Evolutionary conservation across 2,113 vertebrate genomes (phyloP), one percentile per base, ranked within the genome.

Genomic region (Dolichotis patagonum): DNA sequence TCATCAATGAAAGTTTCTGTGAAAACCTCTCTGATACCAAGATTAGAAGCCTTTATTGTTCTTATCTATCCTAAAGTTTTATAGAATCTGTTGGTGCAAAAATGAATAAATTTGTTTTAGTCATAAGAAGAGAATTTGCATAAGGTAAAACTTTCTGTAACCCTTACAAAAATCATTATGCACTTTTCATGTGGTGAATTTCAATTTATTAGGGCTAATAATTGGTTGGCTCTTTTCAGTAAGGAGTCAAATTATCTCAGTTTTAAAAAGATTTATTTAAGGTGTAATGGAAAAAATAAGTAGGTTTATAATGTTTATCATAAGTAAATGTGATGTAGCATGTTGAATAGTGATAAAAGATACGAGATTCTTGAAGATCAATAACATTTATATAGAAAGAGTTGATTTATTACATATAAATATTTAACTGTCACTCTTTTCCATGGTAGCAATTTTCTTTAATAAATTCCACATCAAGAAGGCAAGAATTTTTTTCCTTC

Each of bases 1-100:
- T 77, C 85, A 96, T 91, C 69, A 85, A 11, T 38, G 78, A 94
- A 95, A 69, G 73, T 97, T 95, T 28, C 58, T 96, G 96, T 73
- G 63, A 97, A 98, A 97, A 97, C 85, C 96, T 97, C 96, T 97
- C 87, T 98, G 97, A 97, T 90, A 94, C 85, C 95, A 95, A 98
- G 96, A 97, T 97, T 82, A 97, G 54, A 95, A 92, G 41, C 43
- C 75, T 75, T 75, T 93, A 85, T 81, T 85, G n/a, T 94, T 92
- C 41, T 67, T 92, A 46, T 67, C 26, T 20, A 32, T 90, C 13
- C 73, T 94, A 96, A 88, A 88, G 7, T 91, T 93, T 93, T 91
- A 49, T 49, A 95, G 91, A 94, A 67, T 92, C 54, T 4, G 0
- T 87, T 12, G 11, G 60, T 75, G 5, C 86, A 90, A 95, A 89